Evolutionary conservation across 2,888 invertebrate species (phyloP), one percentile per base, ranked within the genome.

Genomic region (Drosophila paranaensis): DNA sequence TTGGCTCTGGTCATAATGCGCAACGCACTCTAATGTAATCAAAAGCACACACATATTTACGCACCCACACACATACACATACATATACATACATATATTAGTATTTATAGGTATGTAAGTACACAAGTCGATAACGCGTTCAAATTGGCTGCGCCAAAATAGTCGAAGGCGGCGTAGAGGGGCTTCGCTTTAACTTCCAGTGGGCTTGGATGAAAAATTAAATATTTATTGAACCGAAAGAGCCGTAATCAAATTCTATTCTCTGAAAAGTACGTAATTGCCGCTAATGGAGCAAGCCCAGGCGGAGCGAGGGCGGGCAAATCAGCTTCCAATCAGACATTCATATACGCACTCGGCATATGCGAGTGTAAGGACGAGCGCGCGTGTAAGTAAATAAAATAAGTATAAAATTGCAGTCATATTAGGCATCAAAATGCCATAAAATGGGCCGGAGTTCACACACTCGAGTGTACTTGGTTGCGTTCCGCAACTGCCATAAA

Each of bases 351-450:
- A 55, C 54, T 48, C 30, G 40, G 27, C 50, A 46, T 40, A 60
- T 20, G 39, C 55, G 65, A 33, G 33, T 3, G 11, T 11, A 16
- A 33, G 20, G 20, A 50, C 60, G 45, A 50, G 45, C 37, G 64
- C 37, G 65, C 37, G 56, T 58, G 54, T 54, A 64, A 54, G 70
- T 71, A 77, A 88, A 82, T 90, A 90, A 90, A 90, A 86, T 90
- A 88, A 83, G 75, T 86, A 86, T 68, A 71, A 87, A 88, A 85
- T 85, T 80, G 84, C 78, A 73, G 77, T 71, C 65, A 79, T 82
- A 85, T 90, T 85, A 86, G 72, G 84, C 84, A 82, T 80, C 72
- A 88, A 86, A 90, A 90, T 83, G 74, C 89, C 78, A 77, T 90
- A 73, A 90, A 85, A 87, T 73, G 72, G 67, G 70, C 71, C 69